Base-by-base conservation (phyloP, 2,797 vertebrate species). In the Xyrichtys novacula region DNA sequence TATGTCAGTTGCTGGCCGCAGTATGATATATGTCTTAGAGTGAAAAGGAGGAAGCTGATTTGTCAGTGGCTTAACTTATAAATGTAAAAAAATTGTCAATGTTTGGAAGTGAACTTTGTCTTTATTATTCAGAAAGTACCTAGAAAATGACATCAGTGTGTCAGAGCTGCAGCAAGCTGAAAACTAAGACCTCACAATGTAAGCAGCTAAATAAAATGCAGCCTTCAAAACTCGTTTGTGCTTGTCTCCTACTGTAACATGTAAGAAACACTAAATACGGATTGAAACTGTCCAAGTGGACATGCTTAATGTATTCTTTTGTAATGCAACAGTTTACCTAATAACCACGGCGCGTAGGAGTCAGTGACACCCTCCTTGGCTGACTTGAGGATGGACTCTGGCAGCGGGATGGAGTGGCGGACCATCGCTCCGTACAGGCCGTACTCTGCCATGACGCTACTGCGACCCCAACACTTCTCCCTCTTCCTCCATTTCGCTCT, bases 391-490 rank as follows among this genome's bases (percentile, higher is more conserved):
- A 99, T 99, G 70, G 97, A 99, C 84, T 99, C 98, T 0, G 98
- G 98, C 83, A 99, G 94, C 0, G 98, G 98, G 85, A 99, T 99
- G 84, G 98, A 98, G 87, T 99, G 98, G 42, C 98, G 96, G 63
- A 99, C 98, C 98, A 99, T 99, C 74, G 98, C 98, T 0, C 98
- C 98, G 0, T 99, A 99, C 15, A 99, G 94, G 26, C 98, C 98
- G 0, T 99, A 99, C 86, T 99, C 97, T 0, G 98, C 98, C 98
- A 99, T 99, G 71, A 99, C 98, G 0, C 98, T 99, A 94, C 98
- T 99, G 54, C 96, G 95, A 46, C 98, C 98, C 98, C 98, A 99
- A 65, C 98, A 98, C 85, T 99, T 99, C 89, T 99, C 98, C 20
- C 97, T 91, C 84, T 99, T 99, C 87, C 98, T 95, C 98, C 98